Evolutionary conservation across 1,140 invertebrate species (phyloP).

Genomic region (Pseudomyrmex sp.): DNA sequence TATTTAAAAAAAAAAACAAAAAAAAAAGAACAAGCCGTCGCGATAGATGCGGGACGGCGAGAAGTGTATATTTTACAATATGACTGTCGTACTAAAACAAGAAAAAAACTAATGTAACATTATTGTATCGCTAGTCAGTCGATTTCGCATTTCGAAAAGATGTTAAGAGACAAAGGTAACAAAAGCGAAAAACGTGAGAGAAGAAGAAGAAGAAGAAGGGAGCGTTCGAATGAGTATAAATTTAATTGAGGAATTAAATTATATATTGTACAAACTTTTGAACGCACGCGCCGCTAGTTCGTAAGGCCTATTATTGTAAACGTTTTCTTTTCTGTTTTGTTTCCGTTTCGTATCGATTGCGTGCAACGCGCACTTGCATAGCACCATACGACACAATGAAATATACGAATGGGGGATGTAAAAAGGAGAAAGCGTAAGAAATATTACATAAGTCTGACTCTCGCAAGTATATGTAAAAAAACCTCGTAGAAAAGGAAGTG

Average conservation of each 20-base stretch:
- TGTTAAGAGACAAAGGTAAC: neutral
- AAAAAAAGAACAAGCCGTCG: constrained; percentile 28
- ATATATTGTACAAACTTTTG: constrained; percentile 73
- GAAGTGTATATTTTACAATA: constrained; percentile 75
- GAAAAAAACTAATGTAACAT: constrained; percentile 48
- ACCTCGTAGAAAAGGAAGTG: neutral
- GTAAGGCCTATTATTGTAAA: constrained; percentile 67
- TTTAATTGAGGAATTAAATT: constrained; percentile 72
- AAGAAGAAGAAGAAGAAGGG: neutral
- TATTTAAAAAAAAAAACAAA: neutral
- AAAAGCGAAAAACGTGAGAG: neutral
- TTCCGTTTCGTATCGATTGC: constrained; percentile 56
- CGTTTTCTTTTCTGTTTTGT: constrained; percentile 23
- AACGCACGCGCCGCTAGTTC: constrained; percentile 61
- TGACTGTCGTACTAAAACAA: constrained; percentile 52
- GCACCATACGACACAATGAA: constrained; percentile 23
- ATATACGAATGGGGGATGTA: constrained; percentile 21
- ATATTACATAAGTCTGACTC: neutral
- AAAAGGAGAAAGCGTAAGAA: neutral
- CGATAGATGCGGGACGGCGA: constrained; percentile 28
- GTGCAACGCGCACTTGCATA: constrained; percentile 33
- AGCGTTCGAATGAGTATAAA: constrained; percentile 58
- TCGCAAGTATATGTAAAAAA: neutral
- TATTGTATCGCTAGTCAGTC: constrained; percentile 75
- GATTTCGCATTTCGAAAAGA: constrained; percentile 21